Percentiles rank a stretch among this genome's conserved stretches.
Evolutionary conservation across 1,140 invertebrate species (phyloP).

Genomic region (Melitaea cinxia): DNA sequence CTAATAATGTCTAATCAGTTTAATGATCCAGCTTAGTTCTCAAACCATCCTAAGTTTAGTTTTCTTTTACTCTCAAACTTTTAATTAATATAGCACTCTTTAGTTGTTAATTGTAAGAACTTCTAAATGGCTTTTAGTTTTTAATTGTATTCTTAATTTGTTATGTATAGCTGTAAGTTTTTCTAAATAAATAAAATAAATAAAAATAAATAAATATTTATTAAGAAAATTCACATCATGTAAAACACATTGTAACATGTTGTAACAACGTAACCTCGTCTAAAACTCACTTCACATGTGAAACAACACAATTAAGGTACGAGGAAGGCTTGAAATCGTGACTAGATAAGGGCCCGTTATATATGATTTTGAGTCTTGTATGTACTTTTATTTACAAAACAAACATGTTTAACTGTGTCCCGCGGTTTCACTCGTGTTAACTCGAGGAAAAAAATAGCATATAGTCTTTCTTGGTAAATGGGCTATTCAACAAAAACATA

Average conservation of each 20-base stretch:
- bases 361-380: constrained; percentile 34
- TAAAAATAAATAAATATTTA: neutral
- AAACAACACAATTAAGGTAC: constrained; percentile 46
- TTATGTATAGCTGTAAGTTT: neutral
- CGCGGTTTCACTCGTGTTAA: too few relatives aligned
- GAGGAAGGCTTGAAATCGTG: constrained; percentile 44
- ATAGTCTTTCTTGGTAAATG: too few relatives aligned
- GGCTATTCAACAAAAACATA: too few relatives aligned
- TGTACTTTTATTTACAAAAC: constrained; percentile 9
- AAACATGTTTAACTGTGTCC: neutral
- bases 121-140: too few relatives aligned
- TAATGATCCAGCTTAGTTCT: too few relatives aligned
- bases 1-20: too few relatives aligned
- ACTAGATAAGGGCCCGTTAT: constrained; percentile 40
- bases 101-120: too few relatives aligned
- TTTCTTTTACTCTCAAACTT: too few relatives aligned
- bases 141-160: too few relatives aligned
- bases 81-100: too few relatives aligned
- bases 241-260: neutral
- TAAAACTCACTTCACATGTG: constrained; percentile 33
- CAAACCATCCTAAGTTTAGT: too few relatives aligned
- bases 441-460: too few relatives aligned
- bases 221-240: neutral
- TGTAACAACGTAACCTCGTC: constrained; percentile 19
- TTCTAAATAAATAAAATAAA: neutral